Conservation (phyloP, 2,797 vertebrate species). For the Sardinella longiceps region DNA sequence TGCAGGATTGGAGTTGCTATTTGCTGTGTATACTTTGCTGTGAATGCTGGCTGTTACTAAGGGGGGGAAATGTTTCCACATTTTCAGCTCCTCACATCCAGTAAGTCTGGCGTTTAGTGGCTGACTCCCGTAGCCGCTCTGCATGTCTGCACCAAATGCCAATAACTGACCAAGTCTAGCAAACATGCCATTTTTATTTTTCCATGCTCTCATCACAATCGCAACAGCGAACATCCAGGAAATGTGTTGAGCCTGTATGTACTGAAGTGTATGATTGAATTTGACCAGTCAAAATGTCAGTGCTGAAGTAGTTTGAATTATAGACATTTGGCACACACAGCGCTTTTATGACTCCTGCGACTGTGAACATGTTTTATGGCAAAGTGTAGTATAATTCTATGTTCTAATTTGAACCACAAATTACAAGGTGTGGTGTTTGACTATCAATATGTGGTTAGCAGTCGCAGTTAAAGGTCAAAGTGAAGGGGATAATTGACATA, state of each 20-base stretch:
- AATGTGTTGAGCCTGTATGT: conserved; percentile 4
- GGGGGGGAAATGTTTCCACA: conserved; percentile 19
- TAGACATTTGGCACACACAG: conserved; percentile 41
- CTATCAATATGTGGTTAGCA: conserved; percentile 40
- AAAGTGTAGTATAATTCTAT: conserved; percentile 54
- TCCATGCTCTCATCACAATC: background rate
- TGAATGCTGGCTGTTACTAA: conserved; percentile 3
- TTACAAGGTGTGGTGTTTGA: conserved; percentile 60
- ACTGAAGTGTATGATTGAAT: conserved; percentile 31
- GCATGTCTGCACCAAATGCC: background rate
- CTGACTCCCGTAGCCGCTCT: background rate
- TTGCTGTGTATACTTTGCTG: conserved; percentile 15
- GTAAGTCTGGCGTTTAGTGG: background rate
- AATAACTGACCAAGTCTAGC: background rate
- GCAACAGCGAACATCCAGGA: background rate
- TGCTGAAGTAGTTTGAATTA: conserved; percentile 49
- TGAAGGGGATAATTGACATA: background rate
- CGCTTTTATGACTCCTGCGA: conserved; percentile 44
- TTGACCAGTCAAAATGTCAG: conserved; percentile 42
- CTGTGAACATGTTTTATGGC: conserved; percentile 42
- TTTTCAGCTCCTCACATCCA: background rate
- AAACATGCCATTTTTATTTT: background rate
- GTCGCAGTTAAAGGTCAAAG: conserved; percentile 11
- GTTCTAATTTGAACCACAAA: conserved; percentile 59
- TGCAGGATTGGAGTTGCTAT: conserved; percentile 48